Base-by-base conservation (phyloP, 2,797 vertebrate species). In the Schizothorax lantsangensis region DNA sequence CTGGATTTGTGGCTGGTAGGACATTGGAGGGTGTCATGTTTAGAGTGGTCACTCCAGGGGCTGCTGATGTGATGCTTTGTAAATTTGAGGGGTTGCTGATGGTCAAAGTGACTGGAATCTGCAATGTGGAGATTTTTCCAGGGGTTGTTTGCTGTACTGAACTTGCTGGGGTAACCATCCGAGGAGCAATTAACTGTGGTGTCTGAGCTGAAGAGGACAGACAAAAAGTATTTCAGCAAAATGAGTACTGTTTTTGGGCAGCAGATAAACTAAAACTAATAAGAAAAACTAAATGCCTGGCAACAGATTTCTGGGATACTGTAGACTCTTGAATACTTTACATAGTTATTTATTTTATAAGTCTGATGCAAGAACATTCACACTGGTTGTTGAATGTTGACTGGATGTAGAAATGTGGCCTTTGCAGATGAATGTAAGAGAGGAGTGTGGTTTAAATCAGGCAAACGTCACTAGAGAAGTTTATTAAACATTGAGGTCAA, bases 91-190 rank as follows among this genome's bases (percentile, higher is more conserved):
- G 93, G 91, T 92, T 95, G 84, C 93, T 91, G 90, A 96, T 95
- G 90, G 96, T 95, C 8, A 97, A 91, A 17, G 95, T 95, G 87
- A 96, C 95, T 3, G 96, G 96, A 91, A 96, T 96, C 90, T 89
- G 85, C 9, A 96, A 92, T 0, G 95, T 93, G 74, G 95, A 94
- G 88, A 96, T 95, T 64, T 96, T 95, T 91, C 93, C 96, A 91
- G 95, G 87, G 84, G 93, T 4, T 1, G 6, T 26, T 36, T 87
- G 38, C 62, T 81, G 49, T 62, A 49, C 54, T 5, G 62, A 15
- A 45, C 47, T 84, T 0, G 93, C 89, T 0, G 95, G 94, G 72
- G 96, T 96, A 81, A 95, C 93, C 83, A 96, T 94, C 93, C 96
- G 96, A 10, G 95, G 94, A 54, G 95, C 93, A 82, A 96, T 93